Percentiles rank a stretch among this genome's conserved stretches.
Conservation (phyloP, 2,888 invertebrate species). For the Conus canariensis region DNA sequence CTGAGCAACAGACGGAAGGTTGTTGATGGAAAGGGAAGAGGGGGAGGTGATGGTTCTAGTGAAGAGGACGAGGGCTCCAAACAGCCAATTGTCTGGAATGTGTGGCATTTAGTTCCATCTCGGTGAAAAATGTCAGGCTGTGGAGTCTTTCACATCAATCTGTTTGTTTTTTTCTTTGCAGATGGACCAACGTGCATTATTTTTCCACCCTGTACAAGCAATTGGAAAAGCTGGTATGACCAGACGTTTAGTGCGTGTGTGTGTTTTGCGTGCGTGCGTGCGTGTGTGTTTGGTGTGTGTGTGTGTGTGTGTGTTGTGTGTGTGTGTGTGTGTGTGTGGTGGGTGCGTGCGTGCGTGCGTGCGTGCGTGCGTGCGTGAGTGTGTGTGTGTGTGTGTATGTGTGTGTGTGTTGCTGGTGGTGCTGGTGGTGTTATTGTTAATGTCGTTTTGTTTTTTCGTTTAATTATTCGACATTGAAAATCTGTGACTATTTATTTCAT, state of each 20-base stretch:
- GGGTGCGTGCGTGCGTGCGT: not conserved
- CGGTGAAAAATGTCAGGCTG: not conserved
- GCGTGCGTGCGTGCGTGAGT: not conserved
- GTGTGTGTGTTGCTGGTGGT: not conserved
- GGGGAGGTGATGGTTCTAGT: no score
- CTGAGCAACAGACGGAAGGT: not conserved
- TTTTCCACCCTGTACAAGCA: slow-evolving; percentile 3
- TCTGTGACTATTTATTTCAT: no score
- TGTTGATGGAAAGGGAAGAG: no score
- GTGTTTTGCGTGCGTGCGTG: slow-evolving; percentile 3
- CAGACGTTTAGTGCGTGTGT: not conserved
- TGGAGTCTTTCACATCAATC: not conserved
- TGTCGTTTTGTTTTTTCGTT: no score
- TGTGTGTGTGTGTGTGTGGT: slow-evolving; percentile 11
- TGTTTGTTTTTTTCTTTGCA: not conserved
- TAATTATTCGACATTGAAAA: no score
- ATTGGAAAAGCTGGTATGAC: not conserved
- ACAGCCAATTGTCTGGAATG: no score
- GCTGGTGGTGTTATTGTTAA: no score
- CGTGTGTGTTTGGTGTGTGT: slow-evolving; percentile 21
- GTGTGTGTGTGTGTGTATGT: slow-evolving; percentile 9
- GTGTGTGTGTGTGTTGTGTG: slow-evolving; percentile 5
- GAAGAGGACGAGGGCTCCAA: no score
- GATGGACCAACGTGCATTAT: slow-evolving; percentile 8
- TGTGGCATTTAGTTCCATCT: not conserved